These are phyloP conservation scores for Helicolenus hilgendorfi DNA, from an alignment of 2,797 vertebrate species.

Conservation along the genomic window DNA sequence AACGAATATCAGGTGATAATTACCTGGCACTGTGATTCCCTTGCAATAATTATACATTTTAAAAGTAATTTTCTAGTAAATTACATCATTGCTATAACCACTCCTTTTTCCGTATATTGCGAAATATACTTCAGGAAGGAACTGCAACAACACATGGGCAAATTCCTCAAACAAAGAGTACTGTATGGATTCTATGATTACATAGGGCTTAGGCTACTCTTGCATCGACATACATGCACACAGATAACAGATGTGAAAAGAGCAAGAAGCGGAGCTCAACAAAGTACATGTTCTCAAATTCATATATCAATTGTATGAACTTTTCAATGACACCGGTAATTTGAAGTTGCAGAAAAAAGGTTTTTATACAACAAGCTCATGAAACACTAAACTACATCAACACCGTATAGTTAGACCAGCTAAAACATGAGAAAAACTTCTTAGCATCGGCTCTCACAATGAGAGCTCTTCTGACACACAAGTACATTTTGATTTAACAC, in stretches of 20 bases:
- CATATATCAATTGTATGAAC: background rate
- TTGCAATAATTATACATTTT: background rate
- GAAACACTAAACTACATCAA: background rate
- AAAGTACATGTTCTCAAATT: background rate
- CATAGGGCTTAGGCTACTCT: background rate
- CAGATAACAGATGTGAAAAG: constrained; percentile 15
- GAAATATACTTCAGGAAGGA: background rate
- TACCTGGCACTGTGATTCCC: background rate
- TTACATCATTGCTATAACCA: background rate
- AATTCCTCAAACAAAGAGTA: constrained; percentile 1
- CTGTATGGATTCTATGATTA: constrained; percentile 25
- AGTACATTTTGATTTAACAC: background rate
- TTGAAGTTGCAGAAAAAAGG: background rate
- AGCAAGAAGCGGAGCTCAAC: background rate
- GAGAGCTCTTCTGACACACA: background rate
- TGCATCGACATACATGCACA: background rate
- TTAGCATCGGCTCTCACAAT: background rate
- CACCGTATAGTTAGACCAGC: background rate
- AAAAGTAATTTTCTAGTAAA: background rate
- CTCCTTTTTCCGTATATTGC: background rate
- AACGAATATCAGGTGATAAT: background rate
- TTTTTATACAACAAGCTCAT: background rate
- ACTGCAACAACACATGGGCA: background rate
- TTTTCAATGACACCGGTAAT: background rate
- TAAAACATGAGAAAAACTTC: background rate